phyloP scores from a whole-genome alignment of 2,888 invertebrate genomes.

The Alviniconcha strummeri region DNA sequence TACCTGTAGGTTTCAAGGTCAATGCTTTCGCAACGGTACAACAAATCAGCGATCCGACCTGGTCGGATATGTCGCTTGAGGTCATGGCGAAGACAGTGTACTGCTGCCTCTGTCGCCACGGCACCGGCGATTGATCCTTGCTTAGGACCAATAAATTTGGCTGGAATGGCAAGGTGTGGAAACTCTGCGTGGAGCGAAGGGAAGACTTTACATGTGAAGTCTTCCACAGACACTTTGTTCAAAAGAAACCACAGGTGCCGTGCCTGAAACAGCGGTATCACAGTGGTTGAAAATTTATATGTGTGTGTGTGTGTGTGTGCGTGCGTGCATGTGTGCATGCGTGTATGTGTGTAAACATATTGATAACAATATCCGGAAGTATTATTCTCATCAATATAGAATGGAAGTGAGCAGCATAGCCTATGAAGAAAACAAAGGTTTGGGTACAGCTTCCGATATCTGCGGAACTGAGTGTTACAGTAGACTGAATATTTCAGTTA shows the following conservation, averaged over 20 bases:
- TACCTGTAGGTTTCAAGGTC: background rate
- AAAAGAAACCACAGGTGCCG: background rate
- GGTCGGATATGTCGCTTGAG: too few species aligned
- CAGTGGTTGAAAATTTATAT: background rate
- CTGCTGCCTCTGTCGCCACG: background rate
- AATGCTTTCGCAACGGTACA: background rate
- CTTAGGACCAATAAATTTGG: background rate
- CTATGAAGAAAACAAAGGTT: too few species aligned
- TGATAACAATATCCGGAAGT: too few species aligned
- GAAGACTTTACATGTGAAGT: background rate
- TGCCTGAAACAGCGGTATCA: too few species aligned
- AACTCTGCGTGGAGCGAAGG: background rate
- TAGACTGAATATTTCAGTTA: too few species aligned
- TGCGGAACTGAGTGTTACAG: too few species aligned
- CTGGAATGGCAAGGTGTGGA: background rate
- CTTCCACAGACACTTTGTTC: background rate
- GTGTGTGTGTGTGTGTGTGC: background rate
- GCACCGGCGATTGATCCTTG: background rate
- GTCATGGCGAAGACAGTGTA: background rate
- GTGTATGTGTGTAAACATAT: slow-evolving; percentile 16
- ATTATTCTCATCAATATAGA: too few species aligned
- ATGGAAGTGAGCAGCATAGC: too few species aligned
- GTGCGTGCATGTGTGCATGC: background rate
- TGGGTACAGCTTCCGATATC: too few species aligned
- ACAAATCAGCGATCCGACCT: background rate